phyloP scores from a whole-genome alignment of 2,797 vertebrate genomes.

The Leptodactylus fallax region DNA sequence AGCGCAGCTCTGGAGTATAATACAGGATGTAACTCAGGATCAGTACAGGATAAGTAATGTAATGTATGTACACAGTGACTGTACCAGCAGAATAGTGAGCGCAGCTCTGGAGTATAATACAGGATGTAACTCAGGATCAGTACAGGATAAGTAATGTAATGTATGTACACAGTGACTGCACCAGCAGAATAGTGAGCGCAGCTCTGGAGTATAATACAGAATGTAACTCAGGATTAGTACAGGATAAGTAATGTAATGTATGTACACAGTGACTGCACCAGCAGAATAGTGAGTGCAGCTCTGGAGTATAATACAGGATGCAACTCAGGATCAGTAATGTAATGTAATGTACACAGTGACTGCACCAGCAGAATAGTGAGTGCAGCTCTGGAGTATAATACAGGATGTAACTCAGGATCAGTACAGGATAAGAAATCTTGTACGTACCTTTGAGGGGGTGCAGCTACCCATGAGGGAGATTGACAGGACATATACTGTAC shows the following conservation, averaged over 20 bases:
- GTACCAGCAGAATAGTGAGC: slow-evolving; percentile 1
- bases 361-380: background rate
- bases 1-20: background rate
- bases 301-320: no score
- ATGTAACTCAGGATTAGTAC: no score
- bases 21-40: no score
- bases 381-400: background rate
- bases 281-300: background rate
- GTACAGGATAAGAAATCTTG: background rate
- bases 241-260: background rate
- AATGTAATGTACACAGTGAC: background rate
- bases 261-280: no score
- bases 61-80: background rate
- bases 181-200: slow-evolving; percentile 3
- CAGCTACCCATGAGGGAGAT: background rate
- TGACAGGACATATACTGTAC: background rate
- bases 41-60: slow-evolving; percentile 14
- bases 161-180: background rate
- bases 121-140: no score
- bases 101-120: slow-evolving; percentile 6
- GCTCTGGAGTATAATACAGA: background rate
- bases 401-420: background rate
- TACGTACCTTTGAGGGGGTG: no score
- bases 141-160: background rate
- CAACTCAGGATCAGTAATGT: background rate